Conservation (phyloP, 2,113 vertebrate genomes). For the Bombycilla garrulus region DNA sequence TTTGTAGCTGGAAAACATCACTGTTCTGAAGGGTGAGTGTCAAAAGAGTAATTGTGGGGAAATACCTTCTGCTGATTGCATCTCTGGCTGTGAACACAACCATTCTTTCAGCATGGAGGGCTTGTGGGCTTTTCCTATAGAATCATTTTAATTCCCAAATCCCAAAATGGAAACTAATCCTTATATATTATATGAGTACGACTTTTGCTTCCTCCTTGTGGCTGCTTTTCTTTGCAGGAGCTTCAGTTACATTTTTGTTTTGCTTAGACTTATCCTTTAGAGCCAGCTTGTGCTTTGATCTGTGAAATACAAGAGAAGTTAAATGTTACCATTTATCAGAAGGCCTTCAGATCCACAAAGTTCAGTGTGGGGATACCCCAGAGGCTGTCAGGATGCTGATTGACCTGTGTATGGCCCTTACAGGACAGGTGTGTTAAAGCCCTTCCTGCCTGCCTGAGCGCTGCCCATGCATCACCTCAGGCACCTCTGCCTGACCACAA, state of each 20-base stretch:
- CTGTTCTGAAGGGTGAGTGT: neutral
- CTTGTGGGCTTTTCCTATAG: neutral
- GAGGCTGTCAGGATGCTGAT: neutral
- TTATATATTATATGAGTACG: neutral
- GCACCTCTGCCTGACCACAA: neutral
- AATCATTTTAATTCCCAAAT: neutral
- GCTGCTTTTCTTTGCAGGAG: neutral
- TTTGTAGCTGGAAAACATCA: neutral
- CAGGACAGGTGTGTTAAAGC: neutral
- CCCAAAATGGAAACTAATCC: neutral
- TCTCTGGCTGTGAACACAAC: neutral
- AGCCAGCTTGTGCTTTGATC: neutral
- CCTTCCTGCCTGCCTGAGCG: neutral
- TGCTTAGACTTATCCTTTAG: neutral
- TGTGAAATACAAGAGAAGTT: neutral
- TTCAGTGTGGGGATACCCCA: neutral
- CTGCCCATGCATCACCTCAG: neutral
- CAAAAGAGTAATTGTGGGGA: neutral
- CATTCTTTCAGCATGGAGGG: neutral
- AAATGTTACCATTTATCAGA: neutral
- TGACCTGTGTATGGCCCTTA: neutral
- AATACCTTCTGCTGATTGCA: neutral
- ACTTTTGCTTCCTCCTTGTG: neutral
- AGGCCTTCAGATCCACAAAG: neutral
- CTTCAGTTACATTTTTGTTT: neutral